phyloP scores from a whole-genome alignment of 2,888 invertebrate genomes.

The Mellilla xanthometata region DNA sequence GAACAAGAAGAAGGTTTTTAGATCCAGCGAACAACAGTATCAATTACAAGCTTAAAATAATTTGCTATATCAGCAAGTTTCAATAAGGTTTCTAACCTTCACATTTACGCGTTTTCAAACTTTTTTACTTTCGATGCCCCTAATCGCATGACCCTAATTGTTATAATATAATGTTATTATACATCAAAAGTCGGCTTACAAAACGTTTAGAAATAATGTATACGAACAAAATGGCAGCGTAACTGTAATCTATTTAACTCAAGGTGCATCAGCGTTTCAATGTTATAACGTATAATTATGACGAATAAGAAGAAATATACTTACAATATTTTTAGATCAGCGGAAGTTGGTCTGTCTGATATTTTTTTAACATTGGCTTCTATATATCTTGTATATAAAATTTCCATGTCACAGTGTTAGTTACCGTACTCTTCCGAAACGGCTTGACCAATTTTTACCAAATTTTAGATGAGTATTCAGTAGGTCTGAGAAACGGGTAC shows the following conservation, averaged over 20 bases:
- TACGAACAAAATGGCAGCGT: slow-evolving; percentile 26
- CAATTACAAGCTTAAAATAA: too few relatives aligned
- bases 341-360: not conserved
- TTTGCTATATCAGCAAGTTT: not conserved
- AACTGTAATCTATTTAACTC: slow-evolving; percentile 24
- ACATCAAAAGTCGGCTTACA: slow-evolving; percentile 7
- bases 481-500: too few relatives aligned
- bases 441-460: too few relatives aligned
- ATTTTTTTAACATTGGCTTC: too few relatives aligned
- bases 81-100: slow-evolving; percentile 4
- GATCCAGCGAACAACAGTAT: too few relatives aligned
- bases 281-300: slow-evolving; percentile 4
- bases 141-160: slow-evolving; percentile 12
- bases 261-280: slow-evolving; percentile 28
- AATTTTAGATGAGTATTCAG: too few relatives aligned
- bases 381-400: too few relatives aligned
- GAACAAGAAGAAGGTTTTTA: too few relatives aligned
- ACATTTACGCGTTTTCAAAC: slow-evolving; percentile 7
- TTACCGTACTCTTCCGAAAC: too few relatives aligned
- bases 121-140: slow-evolving; percentile 18
- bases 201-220: slow-evolving; percentile 15
- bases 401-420: too few relatives aligned
- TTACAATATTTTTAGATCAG: not conserved
- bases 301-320: not conserved
- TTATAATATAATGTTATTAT: slow-evolving; percentile 9